These are phyloP conservation scores for Amphiura filiformis DNA, from an alignment of 35 echinoderm and acorn worm genomes.

Conservation along the genomic window DNA sequence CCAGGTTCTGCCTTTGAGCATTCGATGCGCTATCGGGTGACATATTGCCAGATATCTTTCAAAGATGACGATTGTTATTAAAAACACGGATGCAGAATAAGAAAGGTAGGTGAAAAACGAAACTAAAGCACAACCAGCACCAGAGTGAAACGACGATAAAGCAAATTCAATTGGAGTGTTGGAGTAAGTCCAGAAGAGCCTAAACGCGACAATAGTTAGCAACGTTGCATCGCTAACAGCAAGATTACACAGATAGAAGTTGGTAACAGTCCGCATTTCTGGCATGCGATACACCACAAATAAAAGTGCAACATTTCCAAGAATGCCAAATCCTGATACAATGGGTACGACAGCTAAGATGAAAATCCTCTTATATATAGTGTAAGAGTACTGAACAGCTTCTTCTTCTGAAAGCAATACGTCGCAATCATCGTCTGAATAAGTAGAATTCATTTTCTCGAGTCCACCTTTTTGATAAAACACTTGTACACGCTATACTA, in stretches of 20 bases:
- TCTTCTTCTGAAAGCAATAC: too few relatives aligned
- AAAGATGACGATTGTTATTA: conserved; percentile 4
- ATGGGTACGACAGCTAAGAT: too few relatives aligned
- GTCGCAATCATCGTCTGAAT: too few relatives aligned
- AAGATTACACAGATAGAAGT: neutral
- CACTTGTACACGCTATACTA: too few relatives aligned
- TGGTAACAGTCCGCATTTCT: neutral
- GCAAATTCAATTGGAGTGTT: neutral
- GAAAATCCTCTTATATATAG: too few relatives aligned
- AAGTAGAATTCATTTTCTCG: too few relatives aligned
- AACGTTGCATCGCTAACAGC: neutral
- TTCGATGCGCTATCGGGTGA: conserved; percentile 11
- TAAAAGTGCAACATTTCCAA: too few relatives aligned
- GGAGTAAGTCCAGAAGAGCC: neutral
- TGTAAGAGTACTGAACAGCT: too few relatives aligned
- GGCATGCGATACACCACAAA: neutral
- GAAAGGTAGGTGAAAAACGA: neutral
- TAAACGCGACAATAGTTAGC: neutral
- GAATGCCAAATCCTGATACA: too few relatives aligned
- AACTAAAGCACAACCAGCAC: neutral
- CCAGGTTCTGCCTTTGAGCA: neutral
- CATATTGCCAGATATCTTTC: conserved; percentile 25
- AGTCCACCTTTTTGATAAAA: too few relatives aligned
- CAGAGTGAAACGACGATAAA: neutral
- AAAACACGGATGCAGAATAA: neutral